A percentile compares a stretch with the other conserved stretches of the same genome.
These are phyloP conservation scores for Mionectes olivaceus DNA, from an alignment of 2,797 vertebrate genomes.

Conservation along the genomic window DNA sequence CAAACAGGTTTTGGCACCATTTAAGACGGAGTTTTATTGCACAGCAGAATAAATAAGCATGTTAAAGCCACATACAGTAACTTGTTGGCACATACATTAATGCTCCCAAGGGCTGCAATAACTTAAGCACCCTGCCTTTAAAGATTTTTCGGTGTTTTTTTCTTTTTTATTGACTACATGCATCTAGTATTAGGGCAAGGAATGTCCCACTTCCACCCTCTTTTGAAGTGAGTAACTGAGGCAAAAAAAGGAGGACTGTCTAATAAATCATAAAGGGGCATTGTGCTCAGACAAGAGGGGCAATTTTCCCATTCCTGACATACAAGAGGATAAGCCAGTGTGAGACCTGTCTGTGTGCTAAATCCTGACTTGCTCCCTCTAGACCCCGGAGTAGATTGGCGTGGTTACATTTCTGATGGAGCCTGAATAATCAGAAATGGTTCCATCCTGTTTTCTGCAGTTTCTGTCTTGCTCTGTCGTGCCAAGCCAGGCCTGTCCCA, in stretches of 20 bases:
- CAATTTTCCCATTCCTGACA: not conserved
- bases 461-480: not conserved
- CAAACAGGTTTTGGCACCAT: conserved; percentile 67
- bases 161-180: conserved; percentile 73
- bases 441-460: not conserved
- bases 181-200: conserved; percentile 66
- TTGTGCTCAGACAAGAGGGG: conserved; percentile 22
- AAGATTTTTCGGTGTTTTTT: conserved; percentile 68
- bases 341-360: not conserved
- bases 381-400: rapidly evolving
- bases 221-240: conserved; percentile 65
- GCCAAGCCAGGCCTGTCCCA: not conserved
- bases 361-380: not conserved
- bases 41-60: conserved; percentile 70
- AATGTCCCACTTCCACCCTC: conserved; percentile 63
- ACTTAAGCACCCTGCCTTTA: conserved; percentile 68
- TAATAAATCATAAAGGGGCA: conserved; percentile 63
- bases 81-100: conserved; percentile 76
- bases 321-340: not conserved
- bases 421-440: not conserved
- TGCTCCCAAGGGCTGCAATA: conserved; percentile 71
- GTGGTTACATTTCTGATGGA: not conserved
- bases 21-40: conserved; percentile 70
- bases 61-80: conserved; percentile 70
- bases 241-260: conserved; percentile 28